Percentiles rank a stretch among this genome's conserved stretches.
Evolutionary conservation across 1,140 invertebrate genomes (phyloP).

Genomic region (Panulirus ornatus): DNA sequence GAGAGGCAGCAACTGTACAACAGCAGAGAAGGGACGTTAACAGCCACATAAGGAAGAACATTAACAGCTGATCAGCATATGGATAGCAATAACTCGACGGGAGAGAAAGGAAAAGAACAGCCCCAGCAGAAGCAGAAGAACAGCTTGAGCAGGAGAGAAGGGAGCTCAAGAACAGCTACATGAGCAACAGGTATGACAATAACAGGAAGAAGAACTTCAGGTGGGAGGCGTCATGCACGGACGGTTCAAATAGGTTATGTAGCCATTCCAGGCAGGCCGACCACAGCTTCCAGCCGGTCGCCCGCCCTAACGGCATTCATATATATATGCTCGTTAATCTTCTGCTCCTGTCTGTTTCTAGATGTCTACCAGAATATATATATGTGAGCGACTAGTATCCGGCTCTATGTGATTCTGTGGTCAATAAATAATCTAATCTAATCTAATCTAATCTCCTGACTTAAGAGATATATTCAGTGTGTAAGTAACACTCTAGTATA

Average conservation of each 20-base stretch:
- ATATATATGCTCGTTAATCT: too few relatives aligned
- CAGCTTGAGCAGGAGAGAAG: not conserved
- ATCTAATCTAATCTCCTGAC: too few relatives aligned
- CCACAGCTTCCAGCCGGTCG: not conserved
- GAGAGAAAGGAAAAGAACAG: not conserved
- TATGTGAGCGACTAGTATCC: too few relatives aligned
- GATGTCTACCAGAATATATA: too few relatives aligned
- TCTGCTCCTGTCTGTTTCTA: too few relatives aligned
- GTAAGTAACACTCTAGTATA: too few relatives aligned
- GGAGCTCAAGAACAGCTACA: not conserved
- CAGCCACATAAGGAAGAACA: not conserved
- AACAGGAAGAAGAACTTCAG: conserved; percentile 31
- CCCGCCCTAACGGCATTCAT: not conserved
- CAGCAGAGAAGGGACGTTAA: not conserved
- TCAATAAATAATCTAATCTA: too few relatives aligned
- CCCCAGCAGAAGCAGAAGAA: not conserved
- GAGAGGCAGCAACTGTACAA: not conserved
- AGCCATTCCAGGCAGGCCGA: conserved; percentile 11
- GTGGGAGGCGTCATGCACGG: conserved; percentile 37
- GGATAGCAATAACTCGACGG: not conserved
- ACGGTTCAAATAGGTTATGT: conserved; percentile 18
- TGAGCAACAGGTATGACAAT: not conserved
- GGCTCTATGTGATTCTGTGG: too few relatives aligned
- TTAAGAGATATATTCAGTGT: too few relatives aligned
- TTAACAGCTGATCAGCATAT: too few relatives aligned